phyloP scores from a whole-genome alignment of 2,888 invertebrate genomes.

The Eilema sororculum region DNA sequence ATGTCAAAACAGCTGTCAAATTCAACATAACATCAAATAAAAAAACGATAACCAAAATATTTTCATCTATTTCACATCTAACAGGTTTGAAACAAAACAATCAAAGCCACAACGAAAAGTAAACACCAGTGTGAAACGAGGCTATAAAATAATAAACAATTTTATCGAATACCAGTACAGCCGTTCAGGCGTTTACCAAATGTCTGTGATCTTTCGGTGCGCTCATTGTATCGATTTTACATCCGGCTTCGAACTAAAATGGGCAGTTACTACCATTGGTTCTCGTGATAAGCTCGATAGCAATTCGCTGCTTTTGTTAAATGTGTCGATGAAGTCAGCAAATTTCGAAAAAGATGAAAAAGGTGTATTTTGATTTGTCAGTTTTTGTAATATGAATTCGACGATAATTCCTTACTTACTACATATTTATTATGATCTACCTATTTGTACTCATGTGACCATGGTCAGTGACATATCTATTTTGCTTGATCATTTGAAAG shows the following conservation, averaged over 20 bases:
- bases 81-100: slow-evolving; percentile 30
- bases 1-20: slow-evolving; percentile 20
- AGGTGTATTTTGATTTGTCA: not conserved
- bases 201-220: slow-evolving; percentile 74
- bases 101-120: slow-evolving; percentile 33
- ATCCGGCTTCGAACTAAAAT: slow-evolving; percentile 76
- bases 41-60: slow-evolving; percentile 11
- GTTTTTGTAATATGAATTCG: too few relatives aligned
- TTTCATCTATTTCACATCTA: slow-evolving; percentile 24
- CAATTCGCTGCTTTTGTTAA: slow-evolving; percentile 2
- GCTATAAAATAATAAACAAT: slow-evolving; percentile 60
- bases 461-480: too few relatives aligned
- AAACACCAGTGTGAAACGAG: slow-evolving; percentile 32
- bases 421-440: too few relatives aligned
- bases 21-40: slow-evolving; percentile 15
- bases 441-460: too few relatives aligned
- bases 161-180: slow-evolving; percentile 49
- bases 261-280: slow-evolving; percentile 60
- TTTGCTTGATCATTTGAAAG: too few relatives aligned
- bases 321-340: too few relatives aligned
- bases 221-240: slow-evolving; percentile 82
- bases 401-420: too few relatives aligned
- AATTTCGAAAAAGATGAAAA: too few relatives aligned
- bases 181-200: slow-evolving; percentile 56
- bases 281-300: slow-evolving; percentile 48